phyloP scores from a whole-genome alignment of 2,888 invertebrate species.

The Tridacna gigas region DNA sequence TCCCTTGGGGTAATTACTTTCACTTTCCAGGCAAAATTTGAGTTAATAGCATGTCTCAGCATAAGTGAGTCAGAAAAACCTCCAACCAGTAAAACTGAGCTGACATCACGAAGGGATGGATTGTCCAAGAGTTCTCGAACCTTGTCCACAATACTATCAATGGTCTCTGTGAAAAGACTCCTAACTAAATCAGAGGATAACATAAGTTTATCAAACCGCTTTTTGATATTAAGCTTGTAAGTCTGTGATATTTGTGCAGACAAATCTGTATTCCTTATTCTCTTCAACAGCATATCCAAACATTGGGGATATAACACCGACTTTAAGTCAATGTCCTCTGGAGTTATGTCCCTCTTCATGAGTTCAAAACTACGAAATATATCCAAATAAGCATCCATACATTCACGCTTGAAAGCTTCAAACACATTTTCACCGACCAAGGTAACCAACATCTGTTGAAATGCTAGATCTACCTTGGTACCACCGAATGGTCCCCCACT shows the following conservation, averaged over 20 bases:
- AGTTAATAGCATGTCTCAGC: background rate
- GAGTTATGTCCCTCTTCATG: background rate
- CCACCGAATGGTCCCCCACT: constrained; percentile 12
- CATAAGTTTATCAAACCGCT: background rate
- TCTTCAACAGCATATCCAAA: background rate
- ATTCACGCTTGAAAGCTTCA: background rate
- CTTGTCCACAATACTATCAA: background rate
- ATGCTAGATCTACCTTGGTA: constrained; percentile 17
- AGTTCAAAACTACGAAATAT: background rate
- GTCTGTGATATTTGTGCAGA: background rate
- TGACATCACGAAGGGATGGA: background rate
- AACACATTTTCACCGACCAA: background rate
- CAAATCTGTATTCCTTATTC: background rate
- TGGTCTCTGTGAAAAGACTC: background rate
- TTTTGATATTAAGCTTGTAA: background rate
- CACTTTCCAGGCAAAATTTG: background rate
- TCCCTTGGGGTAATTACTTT: background rate
- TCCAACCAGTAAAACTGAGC: constrained; percentile 3
- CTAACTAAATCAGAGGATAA: background rate
- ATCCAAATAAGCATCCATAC: background rate
- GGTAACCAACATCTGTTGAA: background rate
- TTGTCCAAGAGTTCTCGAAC: background rate
- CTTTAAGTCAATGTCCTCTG: background rate
- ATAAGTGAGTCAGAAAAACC: background rate
- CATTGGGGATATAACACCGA: background rate